Evolutionary conservation across 2,888 invertebrate genomes (phyloP).

Genomic region (Drosophila anceps): DNA sequence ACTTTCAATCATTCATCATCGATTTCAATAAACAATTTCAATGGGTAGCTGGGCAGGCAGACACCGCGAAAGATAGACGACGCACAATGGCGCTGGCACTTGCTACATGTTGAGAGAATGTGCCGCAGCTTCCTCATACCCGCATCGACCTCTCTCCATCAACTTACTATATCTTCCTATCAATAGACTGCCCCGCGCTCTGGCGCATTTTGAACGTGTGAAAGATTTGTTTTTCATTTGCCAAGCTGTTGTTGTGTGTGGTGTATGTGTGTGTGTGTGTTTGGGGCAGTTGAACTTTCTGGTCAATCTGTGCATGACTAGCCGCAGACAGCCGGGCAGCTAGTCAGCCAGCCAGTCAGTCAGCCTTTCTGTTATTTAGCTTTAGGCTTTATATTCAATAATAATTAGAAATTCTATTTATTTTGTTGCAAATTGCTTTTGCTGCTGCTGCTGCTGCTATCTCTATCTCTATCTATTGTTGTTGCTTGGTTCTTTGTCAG

Average conservation of each 20-base stretch:
- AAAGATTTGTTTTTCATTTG: conserved; percentile 73
- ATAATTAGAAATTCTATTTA: conserved; percentile 51
- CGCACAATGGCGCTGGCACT: conserved; percentile 62
- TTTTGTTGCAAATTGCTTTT: conserved; percentile 46
- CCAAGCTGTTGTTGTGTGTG: conserved; percentile 23
- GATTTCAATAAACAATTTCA: conserved; percentile 80
- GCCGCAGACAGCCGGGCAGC: conserved; percentile 34
- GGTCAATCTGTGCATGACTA: conserved; percentile 60
- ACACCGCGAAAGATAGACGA: conserved; percentile 48
- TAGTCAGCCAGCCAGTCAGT: conserved; percentile 7
- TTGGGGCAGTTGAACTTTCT: conserved; percentile 63
- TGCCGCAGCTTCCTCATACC: conserved; percentile 9
- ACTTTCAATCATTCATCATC: conserved; percentile 80
- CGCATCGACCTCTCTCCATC: background rate
- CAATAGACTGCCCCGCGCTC: conserved; percentile 18
- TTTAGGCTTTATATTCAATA: conserved; percentile 44
- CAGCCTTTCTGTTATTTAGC: conserved; percentile 45
- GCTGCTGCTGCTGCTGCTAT: conserved; percentile 4
- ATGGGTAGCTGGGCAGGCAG: conserved; percentile 61
- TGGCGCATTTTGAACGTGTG: conserved; percentile 64
- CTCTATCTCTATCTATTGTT: background rate
- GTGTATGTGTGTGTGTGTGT: conserved; percentile 14
- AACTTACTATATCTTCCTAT: conserved; percentile 5
- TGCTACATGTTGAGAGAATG: conserved; percentile 42
- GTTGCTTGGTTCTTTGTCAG: conserved; percentile 1